phyloP scores from a whole-genome alignment of 2,113 vertebrate genomes.

The Antigone vipio region DNA sequence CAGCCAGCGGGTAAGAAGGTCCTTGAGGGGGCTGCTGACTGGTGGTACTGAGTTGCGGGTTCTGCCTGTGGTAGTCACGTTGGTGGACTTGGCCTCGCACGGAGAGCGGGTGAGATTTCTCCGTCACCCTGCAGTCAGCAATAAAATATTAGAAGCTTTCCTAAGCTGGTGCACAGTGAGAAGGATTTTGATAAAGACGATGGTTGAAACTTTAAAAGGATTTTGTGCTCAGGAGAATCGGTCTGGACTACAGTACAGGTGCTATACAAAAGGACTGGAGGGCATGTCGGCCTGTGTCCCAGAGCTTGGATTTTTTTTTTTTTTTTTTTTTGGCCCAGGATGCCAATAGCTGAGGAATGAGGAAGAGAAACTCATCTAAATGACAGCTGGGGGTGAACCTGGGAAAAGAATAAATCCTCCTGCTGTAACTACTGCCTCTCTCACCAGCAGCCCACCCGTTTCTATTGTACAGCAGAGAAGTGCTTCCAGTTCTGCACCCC shows the following conservation, averaged over 20 bases:
- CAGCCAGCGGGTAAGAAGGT: background rate
- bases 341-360: background rate
- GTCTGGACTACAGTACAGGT: background rate
- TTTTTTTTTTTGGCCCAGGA: background rate
- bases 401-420: background rate
- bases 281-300: background rate
- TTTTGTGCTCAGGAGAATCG: accelerated
- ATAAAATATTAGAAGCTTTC: background rate
- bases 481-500: background rate
- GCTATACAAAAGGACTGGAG: background rate
- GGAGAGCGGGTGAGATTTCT: background rate
- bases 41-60: background rate
- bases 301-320: background rate
- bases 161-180: background rate
- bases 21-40: background rate
- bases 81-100: background rate
- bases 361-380: background rate
- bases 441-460: background rate
- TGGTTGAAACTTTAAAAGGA: background rate
- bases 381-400: background rate
- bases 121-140: background rate
- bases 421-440: background rate
- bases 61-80: background rate
- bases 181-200: accelerated
- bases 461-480: background rate